These are phyloP conservation scores for Clinocottus analis DNA, from an alignment of 2,113 vertebrate species.

Conservation along the genomic window DNA sequence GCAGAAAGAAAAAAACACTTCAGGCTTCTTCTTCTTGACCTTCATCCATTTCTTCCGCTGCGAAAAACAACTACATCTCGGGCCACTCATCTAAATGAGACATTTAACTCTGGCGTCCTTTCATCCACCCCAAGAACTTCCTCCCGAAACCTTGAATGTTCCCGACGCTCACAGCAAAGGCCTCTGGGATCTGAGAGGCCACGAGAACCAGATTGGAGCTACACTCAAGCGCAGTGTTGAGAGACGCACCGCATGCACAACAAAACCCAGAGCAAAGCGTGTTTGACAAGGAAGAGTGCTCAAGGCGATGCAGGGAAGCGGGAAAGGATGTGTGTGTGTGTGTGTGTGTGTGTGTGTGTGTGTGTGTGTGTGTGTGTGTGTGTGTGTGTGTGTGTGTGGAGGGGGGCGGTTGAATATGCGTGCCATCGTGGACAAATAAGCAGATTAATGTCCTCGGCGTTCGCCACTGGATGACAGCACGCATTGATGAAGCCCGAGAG, in stretches of 20 bases:
- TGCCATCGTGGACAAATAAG: constrained; percentile 52
- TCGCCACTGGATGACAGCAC: constrained; percentile 33
- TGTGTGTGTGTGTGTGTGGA: too few relatives aligned
- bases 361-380: too few relatives aligned
- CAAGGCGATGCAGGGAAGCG: constrained; percentile 14
- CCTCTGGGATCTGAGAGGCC: constrained; percentile 20
- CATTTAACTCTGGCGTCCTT: constrained; percentile 30
- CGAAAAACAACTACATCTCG: constrained; percentile 6
- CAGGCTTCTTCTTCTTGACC: constrained; percentile 19
- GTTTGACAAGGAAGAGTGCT: constrained; percentile 56
- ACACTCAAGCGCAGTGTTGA: constrained; percentile 8
- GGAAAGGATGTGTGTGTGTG: constrained; percentile 13
- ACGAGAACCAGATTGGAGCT: constrained; percentile 12
- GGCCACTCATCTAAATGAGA: constrained; percentile 7
- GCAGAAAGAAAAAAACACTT: constrained; percentile 8
- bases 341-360: too few relatives aligned
- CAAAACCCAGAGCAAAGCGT: constrained; percentile 47
- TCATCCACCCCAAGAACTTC: constrained; percentile 28
- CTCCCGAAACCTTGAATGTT: constrained; percentile 24
- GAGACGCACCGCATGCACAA: constrained; percentile 36
- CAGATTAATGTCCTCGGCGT: constrained; percentile 47
- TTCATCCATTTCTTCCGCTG: not conserved
- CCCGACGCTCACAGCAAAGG: not conserved
- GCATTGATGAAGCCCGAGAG: constrained; percentile 42
- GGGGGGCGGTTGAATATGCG: constrained; percentile 31